phyloP scores from a whole-genome alignment of 2,888 invertebrate species.

The Nebria brevicollis region DNA sequence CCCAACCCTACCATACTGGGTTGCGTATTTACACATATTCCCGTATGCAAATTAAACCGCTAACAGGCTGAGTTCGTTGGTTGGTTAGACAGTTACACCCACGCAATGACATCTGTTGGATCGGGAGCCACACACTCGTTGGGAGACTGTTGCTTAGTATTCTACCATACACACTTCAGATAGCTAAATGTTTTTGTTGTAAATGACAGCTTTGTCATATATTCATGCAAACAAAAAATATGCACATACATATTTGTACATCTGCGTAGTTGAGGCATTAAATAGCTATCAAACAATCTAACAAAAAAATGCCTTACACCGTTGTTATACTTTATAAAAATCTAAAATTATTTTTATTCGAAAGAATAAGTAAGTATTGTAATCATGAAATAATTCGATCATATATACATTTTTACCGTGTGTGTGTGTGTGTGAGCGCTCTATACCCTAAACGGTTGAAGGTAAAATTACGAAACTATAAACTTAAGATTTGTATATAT shows the following conservation, averaged over 20 bases:
- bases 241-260: background rate
- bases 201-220: background rate
- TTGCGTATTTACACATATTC: slow-evolving; percentile 42
- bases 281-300: too few species aligned
- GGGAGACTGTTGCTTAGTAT: slow-evolving; percentile 2
- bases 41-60: slow-evolving; percentile 40
- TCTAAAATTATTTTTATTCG: too few species aligned
- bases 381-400: too few species aligned
- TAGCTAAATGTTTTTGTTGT: background rate
- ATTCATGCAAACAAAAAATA: background rate
- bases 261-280: background rate
- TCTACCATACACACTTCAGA: background rate
- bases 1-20: slow-evolving; percentile 4
- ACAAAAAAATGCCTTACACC: too few species aligned
- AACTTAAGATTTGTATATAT: too few species aligned
- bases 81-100: slow-evolving; percentile 33
- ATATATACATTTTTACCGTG: too few species aligned
- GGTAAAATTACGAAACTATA: too few species aligned
- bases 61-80: slow-evolving; percentile 41
- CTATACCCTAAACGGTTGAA: too few species aligned
- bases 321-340: too few species aligned
- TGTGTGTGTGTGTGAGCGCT: too few species aligned
- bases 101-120: slow-evolving; percentile 38
- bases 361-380: too few species aligned
- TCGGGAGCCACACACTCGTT: background rate